Evolutionary conservation across 2,113 vertebrate genomes (phyloP).

Genomic region (Suncus etruscus): DNA sequence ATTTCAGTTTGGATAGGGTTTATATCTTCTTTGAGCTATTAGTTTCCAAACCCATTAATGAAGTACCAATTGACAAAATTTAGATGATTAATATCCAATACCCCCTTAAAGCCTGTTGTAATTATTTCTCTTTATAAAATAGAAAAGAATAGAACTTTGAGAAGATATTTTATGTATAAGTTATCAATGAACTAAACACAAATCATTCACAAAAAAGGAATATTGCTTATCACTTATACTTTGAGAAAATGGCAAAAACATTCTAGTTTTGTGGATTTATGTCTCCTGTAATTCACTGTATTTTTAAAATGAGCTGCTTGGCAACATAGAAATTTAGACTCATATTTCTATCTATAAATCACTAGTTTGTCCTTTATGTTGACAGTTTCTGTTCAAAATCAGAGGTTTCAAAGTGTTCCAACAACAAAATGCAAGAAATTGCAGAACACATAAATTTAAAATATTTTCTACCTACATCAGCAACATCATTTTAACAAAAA

Average conservation of each 20-base stretch:
- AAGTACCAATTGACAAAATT: constrained; percentile 46
- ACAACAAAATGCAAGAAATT: constrained; percentile 81
- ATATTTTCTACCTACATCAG: constrained; percentile 75
- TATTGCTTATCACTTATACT: constrained; percentile 1
- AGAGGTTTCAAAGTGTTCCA: constrained; percentile 78
- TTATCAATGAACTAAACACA: not conserved
- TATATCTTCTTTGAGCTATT: constrained; percentile 73
- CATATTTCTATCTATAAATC: constrained; percentile 83
- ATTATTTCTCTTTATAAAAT: constrained; percentile 60
- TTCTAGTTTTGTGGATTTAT: constrained; percentile 56
- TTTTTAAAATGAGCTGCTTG: constrained; percentile 74
- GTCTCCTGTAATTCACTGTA: constrained; percentile 62
- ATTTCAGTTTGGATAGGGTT: constrained; percentile 76
- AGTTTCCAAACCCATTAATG: constrained; percentile 70
- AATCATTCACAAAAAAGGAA: constrained; percentile 7
- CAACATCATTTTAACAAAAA: constrained; percentile 78
- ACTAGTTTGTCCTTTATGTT: constrained; percentile 64
- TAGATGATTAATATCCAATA: constrained; percentile 52
- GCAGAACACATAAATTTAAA: constrained; percentile 74
- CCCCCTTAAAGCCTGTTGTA: not conserved
- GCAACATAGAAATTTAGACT: constrained; percentile 69
- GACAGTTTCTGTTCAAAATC: constrained; percentile 79
- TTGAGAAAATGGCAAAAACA: not conserved
- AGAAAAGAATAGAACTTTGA: constrained; percentile 11
- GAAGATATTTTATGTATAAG: constrained; percentile 17